Evolutionary conservation across 2,888 invertebrate species (phyloP), one percentile per base, ranked within the genome.

Genomic region (Chironomus tentans): DNA sequence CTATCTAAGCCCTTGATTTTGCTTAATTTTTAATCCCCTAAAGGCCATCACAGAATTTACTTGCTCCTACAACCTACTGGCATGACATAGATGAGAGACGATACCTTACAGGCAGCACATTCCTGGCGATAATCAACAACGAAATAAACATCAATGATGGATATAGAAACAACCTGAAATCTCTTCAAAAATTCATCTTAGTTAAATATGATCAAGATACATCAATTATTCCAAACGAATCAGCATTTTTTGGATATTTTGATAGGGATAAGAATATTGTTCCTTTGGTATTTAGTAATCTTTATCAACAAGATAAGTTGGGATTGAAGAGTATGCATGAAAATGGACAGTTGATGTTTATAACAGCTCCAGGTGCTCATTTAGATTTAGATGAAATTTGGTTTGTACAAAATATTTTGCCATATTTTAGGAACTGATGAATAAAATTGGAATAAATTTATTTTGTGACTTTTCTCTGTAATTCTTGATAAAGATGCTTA

Each of bases 61-160:
- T 95, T 2, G 92, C 97, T 0, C 98, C 98, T 85, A 98, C 98
- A 0, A 93, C 98, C 47, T 99, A 97, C 82, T 99, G 99, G 99
- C 98, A 99, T 82, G 97, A 99, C 85, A 98, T 98, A 1, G 87
- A 93, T 80, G 95, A 95, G 82, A 86, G 87, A 0, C 85, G 86
- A 7, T 99, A 99, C 84, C 87, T 84, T 77, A 80, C 86, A 0
- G 87, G 88, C 76, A 97, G 96, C 82, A 87, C 92, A 24, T 99
- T 98, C 82, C 85, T 99, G 4, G 90, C 97, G 0, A 97, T 98
- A 79, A 96, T 99, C 77, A 99, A 99, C 84, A 98, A 98, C 82
- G 98, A 98, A 82, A 79, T 82, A 0, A 79, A 74, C 0, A 81
- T 90, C 4, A 93, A 93, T 81, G 80, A 86, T 79, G 87, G 87